Evolutionary conservation across 2,888 invertebrate genomes (phyloP).

Genomic region (Imbricaverruca yamaguchii): DNA sequence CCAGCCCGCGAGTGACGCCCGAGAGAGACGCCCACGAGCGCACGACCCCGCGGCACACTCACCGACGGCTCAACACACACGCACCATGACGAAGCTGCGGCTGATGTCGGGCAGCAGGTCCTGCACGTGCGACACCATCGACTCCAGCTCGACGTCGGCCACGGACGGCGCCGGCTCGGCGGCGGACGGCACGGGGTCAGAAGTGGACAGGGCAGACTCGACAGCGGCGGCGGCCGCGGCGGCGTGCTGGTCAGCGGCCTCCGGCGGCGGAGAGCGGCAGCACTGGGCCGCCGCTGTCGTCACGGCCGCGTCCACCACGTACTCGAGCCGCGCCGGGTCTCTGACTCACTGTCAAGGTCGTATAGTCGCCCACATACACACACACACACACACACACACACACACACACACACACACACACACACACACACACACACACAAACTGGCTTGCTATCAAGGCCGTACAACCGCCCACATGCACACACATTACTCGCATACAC

Average conservation of each 20-base stretch:
- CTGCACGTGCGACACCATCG: slow-evolving; percentile 56
- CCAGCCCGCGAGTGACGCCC: too few species aligned
- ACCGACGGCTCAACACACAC: slow-evolving; percentile 28
- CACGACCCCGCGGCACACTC: not conserved
- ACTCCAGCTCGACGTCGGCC: slow-evolving; percentile 42
- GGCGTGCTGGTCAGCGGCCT: not conserved
- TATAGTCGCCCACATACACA: too few species aligned
- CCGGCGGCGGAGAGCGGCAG: slow-evolving; percentile 2
- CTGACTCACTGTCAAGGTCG: not conserved
- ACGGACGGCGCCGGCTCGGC: slow-evolving; percentile 36
- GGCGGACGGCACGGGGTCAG: not conserved
- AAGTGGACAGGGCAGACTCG: too few species aligned
- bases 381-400: too few species aligned
- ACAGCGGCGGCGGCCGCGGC: not conserved
- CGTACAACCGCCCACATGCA: too few species aligned
- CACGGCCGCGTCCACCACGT: not conserved
- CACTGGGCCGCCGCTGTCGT: slow-evolving; percentile 9
- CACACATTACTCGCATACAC: too few species aligned
- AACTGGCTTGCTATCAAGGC: not conserved
- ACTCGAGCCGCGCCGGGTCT: slow-evolving; percentile 1
- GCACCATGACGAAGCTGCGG: slow-evolving; percentile 57
- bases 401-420: too few species aligned
- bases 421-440: too few species aligned
- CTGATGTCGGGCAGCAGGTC: slow-evolving; percentile 75
- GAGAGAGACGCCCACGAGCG: too few species aligned